Evolutionary conservation across 2,888 invertebrate species (phyloP).

Genomic region (Tiliacea aurago): DNA sequence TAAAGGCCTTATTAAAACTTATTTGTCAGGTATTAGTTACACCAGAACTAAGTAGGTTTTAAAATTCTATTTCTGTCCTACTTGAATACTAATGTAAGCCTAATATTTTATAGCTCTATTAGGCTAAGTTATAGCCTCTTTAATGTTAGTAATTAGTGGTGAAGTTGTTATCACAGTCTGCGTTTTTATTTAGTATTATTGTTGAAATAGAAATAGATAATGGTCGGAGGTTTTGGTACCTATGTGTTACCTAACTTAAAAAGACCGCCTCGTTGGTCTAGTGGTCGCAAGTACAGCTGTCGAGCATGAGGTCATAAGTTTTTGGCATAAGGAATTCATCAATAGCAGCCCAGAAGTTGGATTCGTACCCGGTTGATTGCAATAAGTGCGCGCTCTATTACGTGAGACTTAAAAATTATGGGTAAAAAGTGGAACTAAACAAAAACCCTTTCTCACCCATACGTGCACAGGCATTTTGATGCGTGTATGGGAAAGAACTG

Average conservation of each 20-base stretch:
- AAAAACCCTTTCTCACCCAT: background rate
- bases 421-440: background rate
- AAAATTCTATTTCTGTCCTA: conserved; percentile 13
- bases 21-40: conserved; percentile 2
- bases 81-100: conserved; percentile 15
- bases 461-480: too few species aligned
- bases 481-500: too few species aligned
- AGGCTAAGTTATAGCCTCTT: conserved; percentile 16
- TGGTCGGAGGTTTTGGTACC: conserved; percentile 1
- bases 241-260: background rate
- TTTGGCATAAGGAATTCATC: background rate
- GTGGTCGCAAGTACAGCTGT: background rate
- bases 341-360: background rate
- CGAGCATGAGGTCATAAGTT: background rate
- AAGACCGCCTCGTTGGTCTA: background rate
- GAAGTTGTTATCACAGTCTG: conserved; percentile 17
- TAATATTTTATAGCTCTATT: conserved; percentile 39
- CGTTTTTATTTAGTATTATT: conserved; percentile 19
- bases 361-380: background rate
- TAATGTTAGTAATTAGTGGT: conserved; percentile 32
- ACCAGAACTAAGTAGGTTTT: background rate
- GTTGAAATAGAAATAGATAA: background rate
- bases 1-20: background rate
- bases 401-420: background rate
- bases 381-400: background rate